Conservation (phyloP, 2,888 invertebrate species). For the Eugnorisma glareosa region DNA sequence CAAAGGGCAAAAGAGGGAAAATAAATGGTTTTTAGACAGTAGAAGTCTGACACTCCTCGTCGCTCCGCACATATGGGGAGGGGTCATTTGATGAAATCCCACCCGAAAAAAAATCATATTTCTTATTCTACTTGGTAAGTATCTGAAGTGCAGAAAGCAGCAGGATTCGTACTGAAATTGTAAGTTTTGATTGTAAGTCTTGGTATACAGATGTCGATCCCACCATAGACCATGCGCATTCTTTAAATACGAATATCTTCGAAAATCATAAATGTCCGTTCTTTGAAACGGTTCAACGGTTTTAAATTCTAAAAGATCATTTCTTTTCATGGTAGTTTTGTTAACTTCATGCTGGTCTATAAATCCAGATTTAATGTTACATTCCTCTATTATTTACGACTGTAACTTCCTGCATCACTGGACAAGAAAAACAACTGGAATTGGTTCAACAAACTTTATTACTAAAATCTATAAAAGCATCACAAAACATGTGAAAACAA, state of each 20-base stretch:
- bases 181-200: background rate
- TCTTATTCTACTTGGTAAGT: background rate
- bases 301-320: slow-evolving; percentile 9
- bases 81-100: no score
- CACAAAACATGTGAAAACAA: slow-evolving; percentile 51
- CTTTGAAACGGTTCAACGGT: background rate
- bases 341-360: slow-evolving; percentile 28
- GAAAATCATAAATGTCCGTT: background rate
- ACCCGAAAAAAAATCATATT: no score
- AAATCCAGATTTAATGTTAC: slow-evolving; percentile 39
- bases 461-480: slow-evolving; percentile 60
- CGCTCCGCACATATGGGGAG: no score
- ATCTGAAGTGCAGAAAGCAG: no score
- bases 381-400: slow-evolving; percentile 41
- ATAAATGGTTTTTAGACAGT: no score
- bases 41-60: no score
- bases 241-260: background rate
- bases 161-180: background rate
- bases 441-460: slow-evolving; percentile 58
- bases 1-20: no score
- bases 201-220: background rate
- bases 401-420: slow-evolving; percentile 27
- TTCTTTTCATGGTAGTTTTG: slow-evolving; percentile 10
- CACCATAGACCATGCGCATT: background rate
- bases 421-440: slow-evolving; percentile 32